Conservation (phyloP, 2,113 vertebrate genomes). For the Tenebrosternarchus preto region DNA sequence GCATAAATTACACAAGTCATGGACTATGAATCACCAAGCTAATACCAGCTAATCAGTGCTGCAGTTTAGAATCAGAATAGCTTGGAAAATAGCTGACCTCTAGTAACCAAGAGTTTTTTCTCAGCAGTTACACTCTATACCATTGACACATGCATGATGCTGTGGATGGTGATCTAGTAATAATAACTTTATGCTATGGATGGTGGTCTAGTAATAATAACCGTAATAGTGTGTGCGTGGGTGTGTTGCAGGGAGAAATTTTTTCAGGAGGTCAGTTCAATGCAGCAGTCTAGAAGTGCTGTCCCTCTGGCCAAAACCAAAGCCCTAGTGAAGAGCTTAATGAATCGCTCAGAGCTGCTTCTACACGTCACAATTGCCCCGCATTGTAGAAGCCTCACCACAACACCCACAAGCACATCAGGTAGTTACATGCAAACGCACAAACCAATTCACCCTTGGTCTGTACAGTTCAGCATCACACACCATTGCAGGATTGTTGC, state of each 20-base stretch:
- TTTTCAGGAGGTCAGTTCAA: constrained; percentile 90
- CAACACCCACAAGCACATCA: constrained; percentile 89
- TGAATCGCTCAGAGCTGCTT: constrained; percentile 94
- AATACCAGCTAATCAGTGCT: no score
- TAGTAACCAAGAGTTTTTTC: no score
- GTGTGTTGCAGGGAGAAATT: constrained; percentile 85
- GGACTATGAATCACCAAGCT: no score
- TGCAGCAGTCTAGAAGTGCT: constrained; percentile 78
- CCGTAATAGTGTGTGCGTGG: constrained; percentile 3
- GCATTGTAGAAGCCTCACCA: constrained; percentile 88
- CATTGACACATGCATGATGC: no score
- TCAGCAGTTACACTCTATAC: no score
- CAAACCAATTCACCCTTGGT: background rate
- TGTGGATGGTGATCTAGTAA: no score
- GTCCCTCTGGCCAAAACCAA: constrained; percentile 87
- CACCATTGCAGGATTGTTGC: no score
- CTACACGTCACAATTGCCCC: constrained; percentile 95
- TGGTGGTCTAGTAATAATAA: no score
- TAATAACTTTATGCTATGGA: no score
- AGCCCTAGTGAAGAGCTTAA: constrained; percentile 89
- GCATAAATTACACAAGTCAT: no score
- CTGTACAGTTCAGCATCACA: background rate
- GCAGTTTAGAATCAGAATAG: no score
- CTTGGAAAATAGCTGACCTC: no score
- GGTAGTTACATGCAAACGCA: constrained; percentile 68